Base-by-base conservation (phyloP, 2,113 vertebrate genomes). In the Pelobates fuscus region DNA sequence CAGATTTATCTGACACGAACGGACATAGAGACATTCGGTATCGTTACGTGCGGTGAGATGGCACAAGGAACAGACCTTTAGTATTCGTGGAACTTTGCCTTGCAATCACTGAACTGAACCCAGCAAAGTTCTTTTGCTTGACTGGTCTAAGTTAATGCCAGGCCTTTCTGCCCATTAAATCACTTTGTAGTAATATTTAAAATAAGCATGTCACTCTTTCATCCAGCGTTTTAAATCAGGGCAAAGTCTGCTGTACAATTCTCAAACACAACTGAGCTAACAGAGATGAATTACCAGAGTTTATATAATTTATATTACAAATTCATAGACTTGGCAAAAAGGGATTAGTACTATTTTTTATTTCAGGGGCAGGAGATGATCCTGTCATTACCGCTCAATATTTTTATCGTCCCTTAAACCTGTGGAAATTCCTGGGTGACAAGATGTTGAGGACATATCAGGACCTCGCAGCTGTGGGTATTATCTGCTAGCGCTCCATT, bases 381-480 rank as follows among this genome's bases (percentile, higher is more conserved):
- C 97, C 96, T 98, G 97, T 98, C 97, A 98, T 98, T 98, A 99
- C 98, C 92, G 95, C 95, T 98, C 95, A 94, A 97, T 98, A 99
- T 96, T 98, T 99, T 99, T 95, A 98, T 98, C 96, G 95, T 94
- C 92, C 92, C 94, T 95, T 96, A 98, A 98, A 98, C 94, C 95
- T 91, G 89, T 95, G 93, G 95, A 99, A 97, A 98, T 98, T 96
- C 89, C 92, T 93, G 90, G 87, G 92, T 97, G 96, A 98, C 94
- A 94, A 95, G 94, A 92, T 88, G 85, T 85, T 89, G 89, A 93
- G 94, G 96, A 96, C 94, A 95, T 99, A 99, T 99, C 97, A 98
- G 96, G 94, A 91, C 89, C 88, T 90, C 93, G 92, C 97, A 99
- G 97, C 96, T 98, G 97, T 96, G 93, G 88, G 92, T 87, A 95